phyloP scores from a whole-genome alignment of 1,140 invertebrate species.

The Mycetomoellerius zeteki region DNA sequence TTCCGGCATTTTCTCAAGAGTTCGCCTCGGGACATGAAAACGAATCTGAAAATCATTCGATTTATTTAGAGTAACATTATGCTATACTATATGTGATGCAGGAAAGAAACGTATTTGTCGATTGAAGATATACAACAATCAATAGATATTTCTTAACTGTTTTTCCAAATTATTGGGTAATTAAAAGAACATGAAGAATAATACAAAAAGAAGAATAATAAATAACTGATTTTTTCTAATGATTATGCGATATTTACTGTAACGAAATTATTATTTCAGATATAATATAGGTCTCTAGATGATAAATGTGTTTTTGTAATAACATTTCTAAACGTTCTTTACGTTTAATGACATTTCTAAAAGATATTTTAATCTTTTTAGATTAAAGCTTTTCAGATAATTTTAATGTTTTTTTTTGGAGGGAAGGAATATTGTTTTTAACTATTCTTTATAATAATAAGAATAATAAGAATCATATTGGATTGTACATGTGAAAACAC shows the following conservation, averaged over 20 bases:
- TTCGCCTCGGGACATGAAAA: slow-evolving; percentile 35
- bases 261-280: neutral
- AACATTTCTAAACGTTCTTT: neutral
- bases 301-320: neutral
- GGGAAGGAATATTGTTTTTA: neutral
- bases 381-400: neutral
- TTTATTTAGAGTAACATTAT: slow-evolving; percentile 14
- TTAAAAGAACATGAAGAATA: neutral
- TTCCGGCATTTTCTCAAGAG: slow-evolving; percentile 61
- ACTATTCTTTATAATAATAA: neutral
- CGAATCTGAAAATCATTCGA: slow-evolving; percentile 50
- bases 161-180: neutral
- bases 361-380: neutral
- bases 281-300: neutral
- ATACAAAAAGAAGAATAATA: no score
- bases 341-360: no score
- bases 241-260: neutral
- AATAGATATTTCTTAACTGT: neutral
- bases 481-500: no score
- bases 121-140: neutral
- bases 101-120: slow-evolving; percentile 1
- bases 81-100: neutral
- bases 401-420: neutral
- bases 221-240: neutral
- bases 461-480: no score